These are phyloP conservation scores for Lucilia cuprina DNA, from an alignment of 1,140 invertebrate genomes.

Conservation along the genomic window DNA sequence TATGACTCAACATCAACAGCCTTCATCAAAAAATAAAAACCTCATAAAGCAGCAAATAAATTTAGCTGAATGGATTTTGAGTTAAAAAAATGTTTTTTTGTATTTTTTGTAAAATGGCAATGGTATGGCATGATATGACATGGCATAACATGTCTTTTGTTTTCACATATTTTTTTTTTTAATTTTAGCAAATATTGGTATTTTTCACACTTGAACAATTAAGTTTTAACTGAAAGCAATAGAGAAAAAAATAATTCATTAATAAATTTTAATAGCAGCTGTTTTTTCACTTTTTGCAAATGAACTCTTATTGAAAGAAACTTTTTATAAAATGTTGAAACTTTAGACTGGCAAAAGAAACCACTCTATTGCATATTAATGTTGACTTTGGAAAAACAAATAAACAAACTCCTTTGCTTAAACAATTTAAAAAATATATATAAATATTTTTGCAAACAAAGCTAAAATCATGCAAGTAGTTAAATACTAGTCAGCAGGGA, in stretches of 20 bases:
- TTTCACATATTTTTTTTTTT: background rate
- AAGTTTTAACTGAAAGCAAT: background rate
- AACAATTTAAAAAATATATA: background rate
- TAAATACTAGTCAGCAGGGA: too few species aligned
- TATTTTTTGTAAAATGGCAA: background rate
- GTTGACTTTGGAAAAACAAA: background rate
- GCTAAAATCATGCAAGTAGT: background rate
- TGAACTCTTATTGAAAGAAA: background rate
- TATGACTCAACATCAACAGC: background rate
- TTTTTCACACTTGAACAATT: slow-evolving; percentile 29
- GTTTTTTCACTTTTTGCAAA: background rate
- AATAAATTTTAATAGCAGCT: background rate
- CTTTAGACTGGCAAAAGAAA: background rate
- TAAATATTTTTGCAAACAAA: background rate
- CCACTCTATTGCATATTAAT: background rate
- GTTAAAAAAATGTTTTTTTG: background rate
- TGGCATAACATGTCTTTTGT: background rate
- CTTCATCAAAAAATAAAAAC: too few species aligned
- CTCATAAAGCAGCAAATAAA: background rate
- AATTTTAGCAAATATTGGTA: background rate
- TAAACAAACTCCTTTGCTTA: background rate
- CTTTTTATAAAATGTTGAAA: background rate
- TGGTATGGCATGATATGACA: background rate
- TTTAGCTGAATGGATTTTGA: background rate
- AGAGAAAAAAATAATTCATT: background rate